Conservation (phyloP, 2,113 vertebrate species). For the Theristicus caerulescens region DNA sequence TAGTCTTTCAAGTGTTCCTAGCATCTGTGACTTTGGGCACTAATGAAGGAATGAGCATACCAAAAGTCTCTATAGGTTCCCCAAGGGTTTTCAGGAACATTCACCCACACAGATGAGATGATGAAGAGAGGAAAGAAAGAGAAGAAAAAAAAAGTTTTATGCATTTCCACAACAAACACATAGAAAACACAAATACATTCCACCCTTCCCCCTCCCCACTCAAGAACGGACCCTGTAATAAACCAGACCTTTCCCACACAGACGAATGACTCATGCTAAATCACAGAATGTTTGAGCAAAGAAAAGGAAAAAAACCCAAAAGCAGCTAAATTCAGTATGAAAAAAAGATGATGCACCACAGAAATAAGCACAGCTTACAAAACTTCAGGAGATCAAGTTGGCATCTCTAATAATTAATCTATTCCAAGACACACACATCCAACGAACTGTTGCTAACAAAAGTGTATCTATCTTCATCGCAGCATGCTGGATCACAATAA, state of each 20-base stretch:
- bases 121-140: conserved; percentile 77
- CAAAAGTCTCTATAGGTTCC: conserved; percentile 88
- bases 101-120: conserved; percentile 86
- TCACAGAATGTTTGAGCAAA: conserved; percentile 51
- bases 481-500: conserved; percentile 44
- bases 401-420: conserved; percentile 36
- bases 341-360: conserved; percentile 44
- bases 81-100: conserved; percentile 85
- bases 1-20: conserved; percentile 6
- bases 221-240: conserved; percentile 11
- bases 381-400: conserved; percentile 28
- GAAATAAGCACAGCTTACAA: conserved; percentile 48
- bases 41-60: conserved; percentile 84
- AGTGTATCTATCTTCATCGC: neutral
- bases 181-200: conserved; percentile 62
- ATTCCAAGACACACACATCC: conserved; percentile 16
- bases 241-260: conserved; percentile 49
- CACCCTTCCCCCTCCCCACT: conserved; percentile 16
- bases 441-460: conserved; percentile 14
- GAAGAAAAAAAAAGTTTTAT: conserved; percentile 60
- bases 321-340: conserved; percentile 43
- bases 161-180: conserved; percentile 62
- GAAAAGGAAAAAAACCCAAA: neutral
- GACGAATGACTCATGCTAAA: conserved; percentile 60
- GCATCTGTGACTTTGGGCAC: conserved; percentile 78